Evolutionary conservation across 2,797 vertebrate species (phyloP).

Genomic region (Protosalanx chinensis): DNA sequence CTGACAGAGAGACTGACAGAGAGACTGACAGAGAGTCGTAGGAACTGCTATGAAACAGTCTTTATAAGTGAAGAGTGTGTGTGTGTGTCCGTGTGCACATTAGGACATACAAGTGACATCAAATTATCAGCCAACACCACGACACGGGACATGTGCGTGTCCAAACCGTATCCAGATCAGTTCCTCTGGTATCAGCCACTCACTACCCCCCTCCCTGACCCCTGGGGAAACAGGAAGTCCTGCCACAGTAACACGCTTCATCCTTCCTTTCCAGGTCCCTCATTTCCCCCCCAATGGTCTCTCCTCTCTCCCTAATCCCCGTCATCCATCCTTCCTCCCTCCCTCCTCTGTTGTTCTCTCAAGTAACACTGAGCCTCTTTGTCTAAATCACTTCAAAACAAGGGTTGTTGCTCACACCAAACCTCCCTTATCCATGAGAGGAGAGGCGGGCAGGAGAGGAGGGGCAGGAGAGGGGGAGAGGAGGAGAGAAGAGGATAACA

Average conservation of each 20-base stretch:
- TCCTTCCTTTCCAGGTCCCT: conserved; percentile 14
- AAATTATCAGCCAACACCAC: background rate
- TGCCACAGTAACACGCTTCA: conserved; percentile 9
- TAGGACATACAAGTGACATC: background rate
- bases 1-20: background rate
- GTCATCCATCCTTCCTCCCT: background rate
- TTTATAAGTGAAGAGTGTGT: background rate
- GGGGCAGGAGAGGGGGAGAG: too few relatives aligned
- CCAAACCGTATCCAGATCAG: background rate
- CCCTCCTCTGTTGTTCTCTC: background rate
- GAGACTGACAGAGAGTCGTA: background rate
- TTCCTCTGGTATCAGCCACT: conserved; percentile 2
- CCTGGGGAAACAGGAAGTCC: conserved; percentile 17
- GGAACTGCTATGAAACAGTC: too few relatives aligned
- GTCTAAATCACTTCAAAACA: conserved; percentile 7
- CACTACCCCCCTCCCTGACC: conserved; percentile 6
- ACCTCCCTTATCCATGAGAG: background rate
- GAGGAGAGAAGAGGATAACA: too few relatives aligned
- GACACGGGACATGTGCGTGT: conserved; percentile 13
- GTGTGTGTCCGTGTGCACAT: background rate
- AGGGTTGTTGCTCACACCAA: conserved; percentile 2
- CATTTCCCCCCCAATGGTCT: conserved; percentile 8
- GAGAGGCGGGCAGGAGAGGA: background rate
- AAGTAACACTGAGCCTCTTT: background rate
- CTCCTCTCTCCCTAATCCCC: background rate